Evolutionary conservation across 2,113 vertebrate genomes (phyloP), one percentile per base, ranked within the genome.

Genomic region (Suricata suricatta): DNA sequence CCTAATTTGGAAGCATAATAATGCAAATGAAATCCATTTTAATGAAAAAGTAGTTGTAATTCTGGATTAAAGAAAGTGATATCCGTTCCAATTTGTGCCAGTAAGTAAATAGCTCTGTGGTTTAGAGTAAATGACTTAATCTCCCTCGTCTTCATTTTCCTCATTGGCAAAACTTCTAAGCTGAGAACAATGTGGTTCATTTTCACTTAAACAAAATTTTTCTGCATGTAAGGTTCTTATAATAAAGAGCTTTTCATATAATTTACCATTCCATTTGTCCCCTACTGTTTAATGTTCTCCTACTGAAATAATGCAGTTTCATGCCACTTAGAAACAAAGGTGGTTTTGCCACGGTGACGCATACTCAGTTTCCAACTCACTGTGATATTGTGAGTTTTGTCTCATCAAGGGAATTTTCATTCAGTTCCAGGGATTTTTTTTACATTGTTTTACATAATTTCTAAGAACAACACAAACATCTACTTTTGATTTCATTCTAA

Each of bases 351-450:
- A 23, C 63, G 41, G 13, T 33, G 12, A 3, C 2, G 11, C 14
- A 31, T 72, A 69, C 4, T n/a, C 10, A 64, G 2, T 86, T 80
- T 94, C 60, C 29, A 74, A 82, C 72, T 35, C 27, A 64, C 19
- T 41, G 19, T 19, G n/a, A 38, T 13, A 72, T 63, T 64, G 9
- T 74, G 54, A 47, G 54, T 25, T 52, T 93, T 69, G 50, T 54
- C 60, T 63, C 68, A 52, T 72, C 63, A 88, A 71, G 25, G 50
- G 1, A 15, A 63, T 64, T 82, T 94, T 74, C 17, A 82, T 72
- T 63, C n/a, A 54, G 13, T 76, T 95, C 29, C 54, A 66, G 23
- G n/a, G 35, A 54, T 66, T 95, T 95, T 95, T 95, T 41, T 92
- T 35, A n/a, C 57, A 94, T 76, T 66, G 14, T 80, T 50, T 77